phyloP scores from a whole-genome alignment of 2,113 vertebrate species.

The Trichomycterus rosablanca region DNA sequence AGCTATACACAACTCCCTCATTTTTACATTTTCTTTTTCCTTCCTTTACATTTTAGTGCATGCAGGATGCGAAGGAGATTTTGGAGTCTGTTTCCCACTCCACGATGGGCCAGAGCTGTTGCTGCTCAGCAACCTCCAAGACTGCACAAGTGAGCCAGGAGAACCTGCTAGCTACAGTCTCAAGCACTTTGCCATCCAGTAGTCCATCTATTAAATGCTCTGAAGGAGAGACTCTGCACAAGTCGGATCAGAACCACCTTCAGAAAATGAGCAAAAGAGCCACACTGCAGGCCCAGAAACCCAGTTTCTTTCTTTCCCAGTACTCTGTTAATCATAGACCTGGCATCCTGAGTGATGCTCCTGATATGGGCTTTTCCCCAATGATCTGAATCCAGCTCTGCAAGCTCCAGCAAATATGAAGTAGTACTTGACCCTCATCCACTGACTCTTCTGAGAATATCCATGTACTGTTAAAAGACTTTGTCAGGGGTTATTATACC shows the following conservation, averaged over 20 bases:
- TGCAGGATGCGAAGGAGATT: slow-evolving; percentile 64
- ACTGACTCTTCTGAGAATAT: no score
- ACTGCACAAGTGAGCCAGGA: slow-evolving; percentile 53
- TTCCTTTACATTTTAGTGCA: slow-evolving; percentile 52
- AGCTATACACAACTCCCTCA: neutral
- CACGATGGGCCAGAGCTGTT: slow-evolving; percentile 50
- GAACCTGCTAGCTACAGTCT: slow-evolving; percentile 13
- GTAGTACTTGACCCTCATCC: no score
- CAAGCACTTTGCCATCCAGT: slow-evolving; percentile 26
- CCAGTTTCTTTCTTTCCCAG: slow-evolving; percentile 57
- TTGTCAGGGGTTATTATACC: slow-evolving; percentile 36
- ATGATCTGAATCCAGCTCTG: slow-evolving; percentile 42
- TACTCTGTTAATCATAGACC: slow-evolving; percentile 49
- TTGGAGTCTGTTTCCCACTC: slow-evolving; percentile 62
- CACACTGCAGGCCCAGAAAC: slow-evolving; percentile 57
- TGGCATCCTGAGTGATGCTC: slow-evolving; percentile 45
- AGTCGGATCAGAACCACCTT: slow-evolving; percentile 31
- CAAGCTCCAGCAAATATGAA: slow-evolving; percentile 1
- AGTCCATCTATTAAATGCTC: slow-evolving; percentile 42
- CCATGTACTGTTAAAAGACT: slow-evolving; percentile 27
- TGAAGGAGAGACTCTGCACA: neutral
- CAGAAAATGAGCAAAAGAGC: slow-evolving; percentile 46
- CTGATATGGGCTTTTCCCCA: slow-evolving; percentile 47
- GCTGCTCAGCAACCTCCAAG: slow-evolving; percentile 52
- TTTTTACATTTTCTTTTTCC: neutral